A percentile compares a stretch with the other conserved stretches of the same genome.
phyloP scores from a whole-genome alignment of 2,888 invertebrate genomes.

The Chirona hameri region DNA sequence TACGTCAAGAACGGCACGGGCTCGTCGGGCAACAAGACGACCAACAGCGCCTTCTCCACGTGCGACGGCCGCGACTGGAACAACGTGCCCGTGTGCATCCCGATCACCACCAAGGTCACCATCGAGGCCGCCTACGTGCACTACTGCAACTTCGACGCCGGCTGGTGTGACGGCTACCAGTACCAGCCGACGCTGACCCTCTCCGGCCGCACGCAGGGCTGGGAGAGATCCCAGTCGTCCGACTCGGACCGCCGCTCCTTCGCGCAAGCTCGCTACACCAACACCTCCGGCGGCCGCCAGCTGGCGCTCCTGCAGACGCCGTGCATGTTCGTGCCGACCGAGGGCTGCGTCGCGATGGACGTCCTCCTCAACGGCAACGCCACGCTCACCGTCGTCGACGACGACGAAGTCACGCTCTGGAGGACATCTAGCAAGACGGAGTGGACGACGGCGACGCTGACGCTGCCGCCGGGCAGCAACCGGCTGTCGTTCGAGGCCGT shows the following conservation, averaged over 20 bases:
- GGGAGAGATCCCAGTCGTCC: background rate
- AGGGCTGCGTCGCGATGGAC: conserved; percentile 5
- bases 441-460: conserved; percentile 22
- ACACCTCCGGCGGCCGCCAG: background rate
- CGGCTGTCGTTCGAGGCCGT: conserved; percentile 2
- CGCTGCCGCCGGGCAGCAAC: conserved; percentile 14
- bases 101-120: background rate
- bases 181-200: background rate
- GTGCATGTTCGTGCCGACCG: conserved; percentile 5
- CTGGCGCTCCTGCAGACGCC: background rate
- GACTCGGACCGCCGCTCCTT: background rate
- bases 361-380: background rate
- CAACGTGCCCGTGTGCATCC: background rate
- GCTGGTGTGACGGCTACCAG: background rate
- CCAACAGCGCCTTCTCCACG: background rate
- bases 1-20: background rate
- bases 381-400: background rate
- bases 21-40: background rate
- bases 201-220: background rate
- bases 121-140: background rate
- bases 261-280: background rate
- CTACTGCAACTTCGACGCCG: conserved; percentile 6
- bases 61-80: background rate
- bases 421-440: background rate
- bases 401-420: conserved; percentile 5